These are phyloP conservation scores for Aurelia sp. DNA, from an alignment of 30 jellyfish, hydroid and myxozoan genomes.

Conservation along the genomic window DNA sequence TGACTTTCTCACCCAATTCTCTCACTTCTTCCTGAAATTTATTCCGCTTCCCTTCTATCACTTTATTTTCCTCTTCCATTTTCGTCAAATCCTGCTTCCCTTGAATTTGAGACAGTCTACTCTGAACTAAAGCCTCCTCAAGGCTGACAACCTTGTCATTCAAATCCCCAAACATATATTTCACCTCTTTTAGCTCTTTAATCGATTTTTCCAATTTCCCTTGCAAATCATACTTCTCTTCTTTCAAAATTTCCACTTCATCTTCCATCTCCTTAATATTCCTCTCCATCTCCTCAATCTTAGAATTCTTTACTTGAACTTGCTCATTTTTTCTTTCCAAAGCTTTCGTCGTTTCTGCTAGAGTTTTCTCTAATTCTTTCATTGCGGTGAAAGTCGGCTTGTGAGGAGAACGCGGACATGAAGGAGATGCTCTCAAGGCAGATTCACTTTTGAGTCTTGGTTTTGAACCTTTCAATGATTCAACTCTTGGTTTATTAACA, in stretches of 20 bases:
- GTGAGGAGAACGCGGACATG: conserved; percentile 46
- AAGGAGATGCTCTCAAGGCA: background rate
- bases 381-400: conserved; percentile 19
- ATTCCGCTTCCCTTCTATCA: background rate
- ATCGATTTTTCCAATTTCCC: conserved; percentile 6
- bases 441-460: conserved; percentile 7
- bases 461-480: conserved; percentile 17
- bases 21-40: background rate
- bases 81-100: too few relatives aligned
- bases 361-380: conserved; percentile 25
- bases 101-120: too few relatives aligned
- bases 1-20: background rate
- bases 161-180: background rate
- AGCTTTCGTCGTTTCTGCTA: conserved; percentile 33
- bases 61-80: background rate
- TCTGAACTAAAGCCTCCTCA: too few relatives aligned
- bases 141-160: too few relatives aligned
- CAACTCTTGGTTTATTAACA: background rate
- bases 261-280: conserved; percentile 12
- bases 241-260: conserved; percentile 35
- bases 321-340: conserved; percentile 51
- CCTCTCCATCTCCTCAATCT: conserved; percentile 11
- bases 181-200: conserved; percentile 24
- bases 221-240: background rate
- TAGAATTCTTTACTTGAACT: conserved; percentile 11